These are phyloP conservation scores for Porites cylindrica DNA, from an alignment of 92 coral and sea anemone genomes.

Conservation along the genomic window DNA sequence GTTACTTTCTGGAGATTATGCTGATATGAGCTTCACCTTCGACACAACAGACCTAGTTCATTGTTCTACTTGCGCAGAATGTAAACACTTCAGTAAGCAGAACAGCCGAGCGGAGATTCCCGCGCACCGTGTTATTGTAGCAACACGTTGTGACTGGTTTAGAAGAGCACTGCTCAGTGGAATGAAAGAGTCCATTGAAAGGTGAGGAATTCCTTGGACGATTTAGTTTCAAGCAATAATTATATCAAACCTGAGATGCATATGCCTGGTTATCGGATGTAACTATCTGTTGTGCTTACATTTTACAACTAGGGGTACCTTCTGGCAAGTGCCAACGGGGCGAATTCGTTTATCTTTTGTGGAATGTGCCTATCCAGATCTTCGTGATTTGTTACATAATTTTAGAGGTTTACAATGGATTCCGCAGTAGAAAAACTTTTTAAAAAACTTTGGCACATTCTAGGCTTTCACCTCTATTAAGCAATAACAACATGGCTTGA, in stretches of 20 bases:
- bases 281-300: no score
- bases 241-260: no score
- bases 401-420: no score
- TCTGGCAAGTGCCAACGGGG: no score
- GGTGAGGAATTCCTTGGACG: slow-evolving; percentile 38
- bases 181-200: slow-evolving; percentile 96
- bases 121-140: slow-evolving; percentile 96
- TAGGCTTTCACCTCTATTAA: no score
- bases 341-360: no score
- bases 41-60: slow-evolving; percentile 33
- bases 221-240: neutral
- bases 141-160: slow-evolving; percentile 95
- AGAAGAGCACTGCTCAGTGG: slow-evolving; percentile 94
- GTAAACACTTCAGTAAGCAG: slow-evolving; percentile 14
- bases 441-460: no score
- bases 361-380: no score
- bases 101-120: slow-evolving; percentile 35
- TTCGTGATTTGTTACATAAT: no score
- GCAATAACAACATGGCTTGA: no score
- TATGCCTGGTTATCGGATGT: no score
- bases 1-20: slow-evolving; percentile 76
- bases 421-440: no score
- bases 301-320: neutral
- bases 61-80: slow-evolving; percentile 33
- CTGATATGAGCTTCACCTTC: slow-evolving; percentile 80